Conservation (phyloP, 2,113 vertebrate species). For the Corythoichthys intestinalis region DNA sequence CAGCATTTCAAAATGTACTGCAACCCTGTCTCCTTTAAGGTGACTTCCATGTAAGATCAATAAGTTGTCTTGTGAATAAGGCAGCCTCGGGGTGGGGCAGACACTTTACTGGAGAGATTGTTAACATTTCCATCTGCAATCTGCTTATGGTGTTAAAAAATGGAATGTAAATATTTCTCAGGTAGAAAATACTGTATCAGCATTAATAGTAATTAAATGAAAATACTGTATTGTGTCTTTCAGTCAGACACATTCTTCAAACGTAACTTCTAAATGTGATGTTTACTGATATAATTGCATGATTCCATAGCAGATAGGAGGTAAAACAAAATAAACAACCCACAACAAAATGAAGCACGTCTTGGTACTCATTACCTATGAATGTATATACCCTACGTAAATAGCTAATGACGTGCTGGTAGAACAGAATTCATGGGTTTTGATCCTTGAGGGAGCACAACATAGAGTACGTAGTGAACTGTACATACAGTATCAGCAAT, state of each 20-base stretch:
- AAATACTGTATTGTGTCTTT: no score
- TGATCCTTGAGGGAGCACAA: background rate
- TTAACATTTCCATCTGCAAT: slow-evolving; percentile 51
- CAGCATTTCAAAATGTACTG: slow-evolving; percentile 11
- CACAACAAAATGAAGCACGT: background rate
- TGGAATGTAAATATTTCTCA: slow-evolving; percentile 31
- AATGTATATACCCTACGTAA: background rate
- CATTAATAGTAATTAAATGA: no score
- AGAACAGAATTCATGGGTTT: background rate
- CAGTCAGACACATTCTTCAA: no score
- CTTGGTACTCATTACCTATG: background rate
- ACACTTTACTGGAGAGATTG: slow-evolving; percentile 12
- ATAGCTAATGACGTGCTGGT: background rate
- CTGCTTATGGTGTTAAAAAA: slow-evolving; percentile 40
- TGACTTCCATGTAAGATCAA: slow-evolving; percentile 58
- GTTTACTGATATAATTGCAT: no score
- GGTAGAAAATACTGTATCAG: no score
- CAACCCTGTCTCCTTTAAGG: slow-evolving; percentile 38
- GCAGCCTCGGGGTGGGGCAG: slow-evolving; percentile 49
- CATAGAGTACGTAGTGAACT: background rate
- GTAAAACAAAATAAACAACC: background rate
- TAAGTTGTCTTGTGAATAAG: slow-evolving; percentile 51
- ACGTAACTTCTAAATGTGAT: no score
- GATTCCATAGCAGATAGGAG: background rate
- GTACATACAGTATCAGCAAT: background rate